Evolutionary conservation across 2,797 vertebrate species (phyloP).

Genomic region (Synaphobranchus kaupii): DNA sequence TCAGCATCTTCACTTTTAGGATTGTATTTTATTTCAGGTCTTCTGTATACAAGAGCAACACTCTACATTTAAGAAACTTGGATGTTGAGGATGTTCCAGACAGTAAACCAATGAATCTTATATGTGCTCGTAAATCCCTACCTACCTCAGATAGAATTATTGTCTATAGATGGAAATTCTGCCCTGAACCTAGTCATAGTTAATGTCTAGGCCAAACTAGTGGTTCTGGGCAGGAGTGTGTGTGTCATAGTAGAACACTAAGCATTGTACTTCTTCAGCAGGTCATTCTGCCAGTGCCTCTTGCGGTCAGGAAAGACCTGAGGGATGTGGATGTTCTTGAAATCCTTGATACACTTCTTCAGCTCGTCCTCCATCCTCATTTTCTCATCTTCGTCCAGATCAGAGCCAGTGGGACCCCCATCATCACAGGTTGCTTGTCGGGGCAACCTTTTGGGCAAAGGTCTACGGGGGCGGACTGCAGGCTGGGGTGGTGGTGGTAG

Average conservation of each 20-base stretch:
- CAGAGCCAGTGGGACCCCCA: constrained; percentile 49
- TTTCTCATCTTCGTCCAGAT: constrained; percentile 74
- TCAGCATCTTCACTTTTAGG: background rate
- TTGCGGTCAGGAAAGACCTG: constrained; percentile 82
- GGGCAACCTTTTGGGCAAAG: constrained; percentile 65
- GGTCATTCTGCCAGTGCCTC: constrained; percentile 87
- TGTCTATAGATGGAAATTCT: background rate
- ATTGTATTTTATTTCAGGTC: background rate
- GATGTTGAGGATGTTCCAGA: background rate
- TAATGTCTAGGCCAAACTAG: background rate
- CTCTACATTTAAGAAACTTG: background rate
- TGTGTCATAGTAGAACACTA: constrained; percentile 44
- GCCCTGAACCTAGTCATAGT: background rate
- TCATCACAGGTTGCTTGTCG: constrained; percentile 61
- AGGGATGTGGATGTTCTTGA: constrained; percentile 83
- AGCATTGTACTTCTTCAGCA: constrained; percentile 85
- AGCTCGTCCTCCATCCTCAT: constrained; percentile 79
- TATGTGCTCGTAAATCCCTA: background rate
- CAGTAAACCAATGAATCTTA: background rate
- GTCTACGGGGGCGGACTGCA: constrained; percentile 57
- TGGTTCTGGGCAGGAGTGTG: background rate
- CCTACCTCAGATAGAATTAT: background rate
- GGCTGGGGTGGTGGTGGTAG: constrained; percentile 18
- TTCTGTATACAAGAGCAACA: background rate
- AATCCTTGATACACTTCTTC: constrained; percentile 88